A percentile compares a stretch with the other conserved stretches of the same genome.
These are phyloP conservation scores for Origma solitaria DNA, from an alignment of 2,113 vertebrate genomes.

Conservation along the genomic window DNA sequence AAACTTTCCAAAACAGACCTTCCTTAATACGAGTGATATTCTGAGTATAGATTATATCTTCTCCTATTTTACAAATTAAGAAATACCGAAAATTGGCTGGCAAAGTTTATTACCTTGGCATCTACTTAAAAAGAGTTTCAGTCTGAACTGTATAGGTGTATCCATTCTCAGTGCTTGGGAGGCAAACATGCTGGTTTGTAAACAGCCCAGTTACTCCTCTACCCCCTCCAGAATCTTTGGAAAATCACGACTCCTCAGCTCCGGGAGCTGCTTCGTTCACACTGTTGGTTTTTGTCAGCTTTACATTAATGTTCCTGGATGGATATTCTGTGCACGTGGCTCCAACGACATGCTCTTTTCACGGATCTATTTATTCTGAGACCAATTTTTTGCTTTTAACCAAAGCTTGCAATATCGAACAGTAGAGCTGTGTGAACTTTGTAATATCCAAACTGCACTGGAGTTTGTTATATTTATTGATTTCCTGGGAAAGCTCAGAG, in stretches of 20 bases:
- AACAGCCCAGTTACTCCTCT: background rate
- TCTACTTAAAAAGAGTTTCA: slow-evolving; percentile 28
- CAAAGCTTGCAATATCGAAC: background rate
- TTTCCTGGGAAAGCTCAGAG: slow-evolving; percentile 14
- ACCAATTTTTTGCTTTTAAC: background rate
- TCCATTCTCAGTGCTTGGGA: slow-evolving; percentile 4
- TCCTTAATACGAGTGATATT: background rate
- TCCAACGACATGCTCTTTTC: background rate
- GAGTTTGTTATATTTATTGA: slow-evolving; percentile 29
- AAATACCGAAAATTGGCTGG: background rate
- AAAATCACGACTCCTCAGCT: background rate
- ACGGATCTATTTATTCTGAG: background rate
- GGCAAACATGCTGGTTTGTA: background rate
- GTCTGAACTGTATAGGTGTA: background rate
- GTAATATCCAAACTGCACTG: slow-evolving; percentile 10
- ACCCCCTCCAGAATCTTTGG: background rate
- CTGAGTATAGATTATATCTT: background rate
- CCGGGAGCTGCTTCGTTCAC: background rate
- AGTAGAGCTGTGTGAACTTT: background rate
- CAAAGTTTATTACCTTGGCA: slow-evolving; percentile 15
- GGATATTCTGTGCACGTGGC: background rate
- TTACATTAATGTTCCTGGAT: background rate
- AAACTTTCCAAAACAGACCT: background rate
- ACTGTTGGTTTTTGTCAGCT: background rate
- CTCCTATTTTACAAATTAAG: slow-evolving; percentile 26